Conservation (phyloP, 2,888 invertebrate genomes). For the Hirtodrosophila duncani region DNA sequence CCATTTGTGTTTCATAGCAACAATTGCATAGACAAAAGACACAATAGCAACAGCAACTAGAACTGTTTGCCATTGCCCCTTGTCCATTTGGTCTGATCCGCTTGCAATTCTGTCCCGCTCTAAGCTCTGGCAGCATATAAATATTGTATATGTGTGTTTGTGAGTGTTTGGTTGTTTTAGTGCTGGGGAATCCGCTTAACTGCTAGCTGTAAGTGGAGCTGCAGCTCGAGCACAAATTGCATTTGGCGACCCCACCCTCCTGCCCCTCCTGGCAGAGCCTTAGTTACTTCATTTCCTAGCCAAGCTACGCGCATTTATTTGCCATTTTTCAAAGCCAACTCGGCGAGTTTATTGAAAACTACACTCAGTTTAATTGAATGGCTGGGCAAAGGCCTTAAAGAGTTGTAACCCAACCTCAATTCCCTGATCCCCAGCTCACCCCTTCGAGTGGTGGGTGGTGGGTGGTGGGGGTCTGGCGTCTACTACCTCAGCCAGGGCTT, state of each 20-base stretch:
- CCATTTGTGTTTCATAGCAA: too few species aligned
- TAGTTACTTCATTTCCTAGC: slow-evolving; percentile 28
- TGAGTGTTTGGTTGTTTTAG: slow-evolving; percentile 43
- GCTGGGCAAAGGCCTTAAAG: slow-evolving; percentile 47
- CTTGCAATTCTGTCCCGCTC: too few species aligned
- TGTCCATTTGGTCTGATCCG: too few species aligned
- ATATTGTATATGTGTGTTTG: slow-evolving; percentile 53
- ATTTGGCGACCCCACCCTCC: slow-evolving; percentile 34
- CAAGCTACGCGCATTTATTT: slow-evolving; percentile 52
- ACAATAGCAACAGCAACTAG: too few species aligned
- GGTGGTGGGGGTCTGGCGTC: too few species aligned
- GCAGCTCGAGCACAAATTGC: slow-evolving; percentile 63
- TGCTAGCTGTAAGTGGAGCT: too few species aligned
- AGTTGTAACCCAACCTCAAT: slow-evolving; percentile 4
- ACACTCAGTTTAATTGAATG: slow-evolving; percentile 69
- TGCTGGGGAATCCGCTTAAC: slow-evolving; percentile 63
- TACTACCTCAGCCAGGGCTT: slow-evolving; percentile 31
- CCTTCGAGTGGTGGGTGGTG: too few species aligned
- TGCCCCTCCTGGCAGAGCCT: slow-evolving; percentile 10
- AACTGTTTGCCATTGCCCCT: too few species aligned
- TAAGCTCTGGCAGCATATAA: slow-evolving; percentile 26
- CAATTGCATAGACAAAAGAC: too few species aligned
- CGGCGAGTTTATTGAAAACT: slow-evolving; percentile 66
- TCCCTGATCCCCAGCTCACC: background rate
- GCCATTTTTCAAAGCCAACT: slow-evolving; percentile 54